Evolutionary conservation across 2,113 vertebrate genomes (phyloP).

Genomic region (Oreochromis niloticus): DNA sequence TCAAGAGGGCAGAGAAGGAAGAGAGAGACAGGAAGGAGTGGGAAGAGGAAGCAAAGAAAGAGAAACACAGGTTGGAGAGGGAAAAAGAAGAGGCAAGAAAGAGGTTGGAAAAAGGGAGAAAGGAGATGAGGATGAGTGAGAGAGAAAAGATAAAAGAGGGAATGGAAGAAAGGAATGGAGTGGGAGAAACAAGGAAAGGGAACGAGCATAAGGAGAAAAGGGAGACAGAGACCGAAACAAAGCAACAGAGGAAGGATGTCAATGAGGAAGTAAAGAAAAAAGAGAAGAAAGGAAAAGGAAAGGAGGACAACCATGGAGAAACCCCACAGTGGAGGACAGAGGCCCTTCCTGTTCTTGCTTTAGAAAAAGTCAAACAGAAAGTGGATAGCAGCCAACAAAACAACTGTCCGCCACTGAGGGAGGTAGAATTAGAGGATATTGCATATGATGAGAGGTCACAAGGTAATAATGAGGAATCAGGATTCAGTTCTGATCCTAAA

Average conservation of each 20-base stretch:
- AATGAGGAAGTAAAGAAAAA: not conserved
- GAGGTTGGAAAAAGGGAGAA: not conserved
- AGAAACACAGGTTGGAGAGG: not conserved
- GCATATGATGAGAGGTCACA: conserved; percentile 16
- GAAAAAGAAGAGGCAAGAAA: not conserved
- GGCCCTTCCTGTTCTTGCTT: not conserved
- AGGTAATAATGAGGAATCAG: not conserved
- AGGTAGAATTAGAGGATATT: conserved; percentile 49
- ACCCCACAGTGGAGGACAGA: not conserved
- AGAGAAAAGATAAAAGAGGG: not conserved
- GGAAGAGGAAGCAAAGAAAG: not conserved
- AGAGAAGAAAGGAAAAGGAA: not conserved
- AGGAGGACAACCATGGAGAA: not conserved
- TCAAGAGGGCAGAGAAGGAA: not conserved
- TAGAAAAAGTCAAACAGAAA: not conserved
- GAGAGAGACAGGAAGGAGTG: not conserved
- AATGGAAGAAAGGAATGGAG: not conserved
- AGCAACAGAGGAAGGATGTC: not conserved
- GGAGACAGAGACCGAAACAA: not conserved
- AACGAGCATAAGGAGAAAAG: not conserved
- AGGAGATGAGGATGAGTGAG: not conserved
- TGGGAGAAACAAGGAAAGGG: not conserved
- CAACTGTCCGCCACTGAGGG: conserved; percentile 17
- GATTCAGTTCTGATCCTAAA: not conserved
- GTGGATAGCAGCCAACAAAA: not conserved